phyloP scores from a whole-genome alignment of 2,888 invertebrate genomes.

The Allacma fusca region DNA sequence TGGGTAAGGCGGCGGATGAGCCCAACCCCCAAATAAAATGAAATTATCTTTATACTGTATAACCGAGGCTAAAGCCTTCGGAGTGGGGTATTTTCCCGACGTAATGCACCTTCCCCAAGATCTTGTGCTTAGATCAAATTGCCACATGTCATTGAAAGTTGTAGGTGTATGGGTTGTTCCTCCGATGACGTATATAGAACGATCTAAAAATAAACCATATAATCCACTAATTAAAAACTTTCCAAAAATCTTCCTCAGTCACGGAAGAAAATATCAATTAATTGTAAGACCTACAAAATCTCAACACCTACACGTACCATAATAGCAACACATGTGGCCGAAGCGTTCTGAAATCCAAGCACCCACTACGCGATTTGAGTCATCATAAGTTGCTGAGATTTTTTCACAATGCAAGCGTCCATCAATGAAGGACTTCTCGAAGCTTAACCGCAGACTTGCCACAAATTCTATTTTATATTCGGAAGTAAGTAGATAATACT shows the following conservation, averaged over 20 bases:
- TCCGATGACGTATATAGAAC: constrained; percentile 94
- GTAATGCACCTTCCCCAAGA: constrained; percentile 85
- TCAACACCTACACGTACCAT: constrained; percentile 64
- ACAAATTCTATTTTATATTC: constrained; percentile 75
- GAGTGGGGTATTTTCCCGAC: constrained; percentile 89
- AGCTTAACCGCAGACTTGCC: constrained; percentile 75
- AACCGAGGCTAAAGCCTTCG: constrained; percentile 94
- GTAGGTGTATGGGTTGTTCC: constrained; percentile 94
- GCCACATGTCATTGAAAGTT: constrained; percentile 96
- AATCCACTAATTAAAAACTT: neutral
- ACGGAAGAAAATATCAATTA: no score
- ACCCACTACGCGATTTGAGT: constrained; percentile 66
- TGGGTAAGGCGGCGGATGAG: constrained; percentile 58
- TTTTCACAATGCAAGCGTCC: constrained; percentile 81
- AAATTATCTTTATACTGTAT: constrained; percentile 84
- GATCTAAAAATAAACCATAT: constrained; percentile 65
- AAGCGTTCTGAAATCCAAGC: constrained; percentile 89
- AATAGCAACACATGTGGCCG: constrained; percentile 87
- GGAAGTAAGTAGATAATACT: no score
- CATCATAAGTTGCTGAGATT: constrained; percentile 56
- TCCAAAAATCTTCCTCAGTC: no score
- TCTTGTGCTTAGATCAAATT: constrained; percentile 84
- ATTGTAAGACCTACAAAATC: no score
- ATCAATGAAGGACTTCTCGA: constrained; percentile 78
- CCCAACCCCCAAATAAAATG: constrained; percentile 92